Evolutionary conservation across 2,888 invertebrate genomes (phyloP).

Genomic region (Laspeyria flexula): DNA sequence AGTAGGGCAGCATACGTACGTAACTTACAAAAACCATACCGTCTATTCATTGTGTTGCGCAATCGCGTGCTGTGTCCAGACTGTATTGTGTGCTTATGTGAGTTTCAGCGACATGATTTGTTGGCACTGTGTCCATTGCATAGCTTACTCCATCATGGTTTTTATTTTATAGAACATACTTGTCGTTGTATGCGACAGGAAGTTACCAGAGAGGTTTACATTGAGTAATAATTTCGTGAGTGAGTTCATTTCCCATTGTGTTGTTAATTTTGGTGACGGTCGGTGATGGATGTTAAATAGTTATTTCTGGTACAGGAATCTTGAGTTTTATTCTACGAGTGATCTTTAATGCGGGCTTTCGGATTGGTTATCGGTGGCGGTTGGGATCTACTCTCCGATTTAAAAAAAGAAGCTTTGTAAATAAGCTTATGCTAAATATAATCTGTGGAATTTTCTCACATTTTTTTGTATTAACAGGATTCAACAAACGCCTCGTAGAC

Average conservation of each 20-base stretch:
- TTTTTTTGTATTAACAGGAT: conserved; percentile 66
- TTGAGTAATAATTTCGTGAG: conserved; percentile 66
- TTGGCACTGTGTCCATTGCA: conserved; percentile 58
- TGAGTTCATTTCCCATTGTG: conserved; percentile 82
- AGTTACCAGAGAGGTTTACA: conserved; percentile 50
- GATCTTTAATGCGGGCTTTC: conserved; percentile 40
- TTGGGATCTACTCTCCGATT: conserved; percentile 22
- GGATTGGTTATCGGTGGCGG: conserved; percentile 46
- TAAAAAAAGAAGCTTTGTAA: conserved; percentile 43
- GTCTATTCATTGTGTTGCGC: conserved; percentile 57
- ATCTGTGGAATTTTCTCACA: conserved; percentile 21
- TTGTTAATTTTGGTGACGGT: conserved; percentile 76
- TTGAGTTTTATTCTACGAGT: conserved; percentile 39
- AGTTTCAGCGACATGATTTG: conserved; percentile 40
- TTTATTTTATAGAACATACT: conserved; percentile 74
- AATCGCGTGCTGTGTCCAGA: conserved; percentile 45
- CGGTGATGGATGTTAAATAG: conserved; percentile 60
- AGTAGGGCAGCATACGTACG: no score
- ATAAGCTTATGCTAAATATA: conserved; percentile 33
- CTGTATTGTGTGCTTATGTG: conserved; percentile 59
- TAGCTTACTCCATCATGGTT: conserved; percentile 66
- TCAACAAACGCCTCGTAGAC: conserved; percentile 91
- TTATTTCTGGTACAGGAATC: conserved; percentile 35
- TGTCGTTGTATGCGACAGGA: conserved; percentile 63
- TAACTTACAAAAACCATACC: conserved; percentile 48